Evolutionary conservation across 2,797 vertebrate genomes (phyloP).

Genomic region (Gambusia yucatana): DNA sequence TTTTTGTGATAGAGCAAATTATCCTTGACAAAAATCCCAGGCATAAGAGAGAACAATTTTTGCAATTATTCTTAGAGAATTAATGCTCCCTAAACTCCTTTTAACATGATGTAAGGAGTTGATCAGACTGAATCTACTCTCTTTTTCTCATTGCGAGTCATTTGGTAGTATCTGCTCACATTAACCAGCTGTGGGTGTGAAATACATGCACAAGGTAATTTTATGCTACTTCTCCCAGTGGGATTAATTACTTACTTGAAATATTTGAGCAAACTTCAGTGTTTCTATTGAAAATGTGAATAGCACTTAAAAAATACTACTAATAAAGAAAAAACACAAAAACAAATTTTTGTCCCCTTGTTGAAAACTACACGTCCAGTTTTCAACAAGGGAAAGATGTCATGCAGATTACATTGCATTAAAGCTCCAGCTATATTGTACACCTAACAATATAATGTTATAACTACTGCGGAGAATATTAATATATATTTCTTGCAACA

Average conservation of each 20-base stretch:
- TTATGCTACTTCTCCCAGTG: neutral
- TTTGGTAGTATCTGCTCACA: neutral
- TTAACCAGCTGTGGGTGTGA: neutral
- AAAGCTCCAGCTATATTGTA: neutral
- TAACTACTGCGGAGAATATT: too few relatives aligned
- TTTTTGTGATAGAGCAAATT: neutral
- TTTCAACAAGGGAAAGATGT: too few relatives aligned
- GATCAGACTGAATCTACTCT: neutral
- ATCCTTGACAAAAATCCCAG: neutral
- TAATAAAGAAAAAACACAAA: neutral
- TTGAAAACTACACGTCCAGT: neutral
- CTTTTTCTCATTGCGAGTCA: neutral
- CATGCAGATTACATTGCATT: neutral
- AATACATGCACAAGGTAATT: neutral
- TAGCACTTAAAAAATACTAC: neutral
- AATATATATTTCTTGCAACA: neutral
- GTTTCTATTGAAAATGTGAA: neutral
- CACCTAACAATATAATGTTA: neutral
- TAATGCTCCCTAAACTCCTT: neutral
- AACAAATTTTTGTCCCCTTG: neutral
- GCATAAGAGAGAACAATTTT: neutral
- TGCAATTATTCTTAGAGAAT: neutral
- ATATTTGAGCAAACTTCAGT: neutral
- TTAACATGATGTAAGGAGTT: neutral
- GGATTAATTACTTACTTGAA: neutral